Base-by-base conservation (phyloP, 2,113 vertebrate species). In the Barbus barbus region DNA sequence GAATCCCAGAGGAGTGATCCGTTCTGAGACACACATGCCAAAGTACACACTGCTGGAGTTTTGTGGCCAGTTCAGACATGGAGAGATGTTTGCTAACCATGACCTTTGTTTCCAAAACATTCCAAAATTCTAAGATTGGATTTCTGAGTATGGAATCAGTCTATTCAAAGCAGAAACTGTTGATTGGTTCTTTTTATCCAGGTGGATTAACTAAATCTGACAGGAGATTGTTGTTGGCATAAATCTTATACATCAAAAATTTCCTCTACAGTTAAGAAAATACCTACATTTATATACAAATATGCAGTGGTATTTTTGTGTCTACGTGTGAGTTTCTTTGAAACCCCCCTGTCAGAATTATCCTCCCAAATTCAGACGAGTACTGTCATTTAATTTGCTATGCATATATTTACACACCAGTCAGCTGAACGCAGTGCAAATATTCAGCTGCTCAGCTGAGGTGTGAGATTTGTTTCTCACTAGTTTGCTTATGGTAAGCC, bases 321-420 rank as follows among this genome's bases (percentile, higher is more conserved):
- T 65, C 0, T 63, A 63, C 14, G 5, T 65, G 38, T 65, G 24
- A 80, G 4, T 11, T 26, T 3, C 58, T 46, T 63, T 65, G 9
- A 80, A 80, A 13, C 3, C 9, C 44, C n/a, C 58, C 2, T n/a
- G 36, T 28, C 13, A 75, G 77, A 72, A 36, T 78, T 28, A 74
- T 61, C 63, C 69, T 41, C 58, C 76, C 58, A 76, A 74, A 53
- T 85, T 51, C 67, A 71, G 72, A 46, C 9, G 51, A 41, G 36
- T n/a, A 65, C 56, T 83, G 46, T 81, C 60, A 67, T 84, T 86
- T 86, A 24, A 88, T 91, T 85, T 83, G 67, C 77, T 83, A 20
- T 69, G 73, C 82, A 88, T 83, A 84, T 36, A 77, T 85, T 86
- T 84, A 18, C 38, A 85, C 53, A 77, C 20, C 28, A 41, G 41